phyloP scores from a whole-genome alignment of 2,888 invertebrate genomes.

The Tryphoninae sp. region DNA sequence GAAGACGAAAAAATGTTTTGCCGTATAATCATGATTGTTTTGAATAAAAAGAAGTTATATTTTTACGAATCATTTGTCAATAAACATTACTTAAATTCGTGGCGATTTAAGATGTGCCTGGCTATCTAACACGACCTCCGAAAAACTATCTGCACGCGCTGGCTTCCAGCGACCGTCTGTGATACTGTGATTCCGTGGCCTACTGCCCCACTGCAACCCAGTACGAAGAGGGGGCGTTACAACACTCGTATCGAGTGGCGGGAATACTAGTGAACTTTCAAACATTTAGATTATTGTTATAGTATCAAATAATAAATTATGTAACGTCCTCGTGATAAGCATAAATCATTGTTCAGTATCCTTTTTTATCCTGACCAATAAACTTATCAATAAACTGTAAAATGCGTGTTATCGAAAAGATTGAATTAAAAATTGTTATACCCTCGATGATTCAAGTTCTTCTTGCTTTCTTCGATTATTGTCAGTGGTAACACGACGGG shows the following conservation, averaged over 20 bases:
- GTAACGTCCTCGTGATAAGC: too few relatives aligned
- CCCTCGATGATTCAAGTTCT: constrained; percentile 16
- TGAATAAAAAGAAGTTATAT: constrained; percentile 3
- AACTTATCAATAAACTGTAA: not conserved
- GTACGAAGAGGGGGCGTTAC: not conserved
- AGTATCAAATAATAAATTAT: not conserved
- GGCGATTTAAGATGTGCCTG: not conserved
- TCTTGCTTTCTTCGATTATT: not conserved
- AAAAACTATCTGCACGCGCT: not conserved
- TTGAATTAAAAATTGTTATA: not conserved
- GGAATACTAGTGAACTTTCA: not conserved
- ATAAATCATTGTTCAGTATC: too few relatives aligned
- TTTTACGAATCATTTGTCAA: not conserved
- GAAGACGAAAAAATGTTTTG: not conserved
- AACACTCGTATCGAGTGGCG: not conserved
- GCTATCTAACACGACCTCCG: not conserved
- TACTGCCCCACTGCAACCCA: constrained; percentile 21
- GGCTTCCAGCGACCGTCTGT: not conserved
- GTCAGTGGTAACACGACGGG: constrained; percentile 8
- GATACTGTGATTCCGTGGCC: constrained; percentile 4
- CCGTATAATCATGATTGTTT: not conserved
- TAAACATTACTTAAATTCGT: not conserved
- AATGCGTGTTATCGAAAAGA: not conserved
- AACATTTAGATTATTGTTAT: not conserved
- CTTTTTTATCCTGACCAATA: not conserved